These are phyloP conservation scores for Taeniopygia guttata DNA, from an alignment of 2,797 vertebrate species.

Conservation along the genomic window DNA sequence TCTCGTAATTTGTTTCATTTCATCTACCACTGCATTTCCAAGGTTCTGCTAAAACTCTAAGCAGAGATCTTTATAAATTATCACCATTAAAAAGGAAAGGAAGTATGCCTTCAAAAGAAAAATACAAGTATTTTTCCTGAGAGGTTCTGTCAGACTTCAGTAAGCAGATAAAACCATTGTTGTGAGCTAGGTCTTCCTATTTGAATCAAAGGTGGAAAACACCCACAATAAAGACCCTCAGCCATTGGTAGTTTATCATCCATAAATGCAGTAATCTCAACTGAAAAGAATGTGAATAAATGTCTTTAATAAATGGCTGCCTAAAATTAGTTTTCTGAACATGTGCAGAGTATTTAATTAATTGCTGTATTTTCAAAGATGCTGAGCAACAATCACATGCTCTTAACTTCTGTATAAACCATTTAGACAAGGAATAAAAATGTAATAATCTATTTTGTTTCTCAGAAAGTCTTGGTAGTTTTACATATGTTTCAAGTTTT, in stretches of 20 bases:
- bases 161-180: neutral
- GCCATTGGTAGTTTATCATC: neutral
- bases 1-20: neutral
- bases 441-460: neutral
- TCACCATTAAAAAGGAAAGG: neutral
- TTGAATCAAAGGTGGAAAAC: neutral
- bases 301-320: neutral
- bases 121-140: neutral
- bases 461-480: neutral
- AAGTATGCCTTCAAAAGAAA: neutral
- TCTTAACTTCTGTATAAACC: neutral
- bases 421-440: neutral
- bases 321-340: neutral
- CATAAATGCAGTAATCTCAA: neutral
- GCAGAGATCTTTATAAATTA: neutral
- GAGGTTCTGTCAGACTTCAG: neutral
- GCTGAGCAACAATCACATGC: neutral
- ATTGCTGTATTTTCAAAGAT: neutral
- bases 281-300: neutral
- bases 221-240: neutral
- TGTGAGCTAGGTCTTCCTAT: neutral
- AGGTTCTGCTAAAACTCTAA: neutral
- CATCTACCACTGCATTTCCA: neutral
- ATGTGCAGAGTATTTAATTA: neutral
- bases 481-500: neutral